Evolutionary conservation across 2,888 invertebrate genomes (phyloP), one percentile per base, ranked within the genome.

Genomic region (Melieria crassipennis): DNA sequence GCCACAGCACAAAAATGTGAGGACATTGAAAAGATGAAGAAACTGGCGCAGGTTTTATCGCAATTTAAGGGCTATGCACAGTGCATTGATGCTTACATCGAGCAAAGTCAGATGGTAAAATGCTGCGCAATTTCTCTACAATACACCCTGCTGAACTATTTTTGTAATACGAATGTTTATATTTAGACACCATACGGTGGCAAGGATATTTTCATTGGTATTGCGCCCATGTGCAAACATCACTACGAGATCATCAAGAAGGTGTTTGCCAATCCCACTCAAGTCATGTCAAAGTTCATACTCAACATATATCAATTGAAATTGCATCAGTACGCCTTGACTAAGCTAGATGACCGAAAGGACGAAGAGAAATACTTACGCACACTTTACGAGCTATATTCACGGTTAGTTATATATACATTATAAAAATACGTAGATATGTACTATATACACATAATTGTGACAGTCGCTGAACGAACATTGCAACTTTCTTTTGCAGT

Each of bases 251-350:
- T 94, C 75, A 94, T 96, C 75, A 92, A 92, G 82, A 92, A 93
- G 82, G 98, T 99, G 2, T 99, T 99, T 85, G 93, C 93, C 6
- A 97, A 96, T 86, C 97, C 98, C 0, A 96, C 98, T 78, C 95
- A 96, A 88, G 98, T 99, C 7, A 97, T 99, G 96, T 94, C 96
- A 72, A 99, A 99, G 88, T 97, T 98, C 87, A 95, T 99, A 61
- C 89, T 98, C 16, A 98, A 98, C 85, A 94, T 99, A 74, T 99
- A 97, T 87, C 95, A 96, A 79, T 89, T 96, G 7, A 95, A 96
- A 85, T 89, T 96, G 57, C 92, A 94, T 88, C 95, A 95, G 83
- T 93, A 94, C 82, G 93, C 97, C 46, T 92, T 93, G 74, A 92
- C 92, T 0, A 93, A 92, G 82, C 88, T 99, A 65, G 94, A 94